Conservation (phyloP, 2,888 invertebrate genomes). For the Torymus aiolomorphi region DNA sequence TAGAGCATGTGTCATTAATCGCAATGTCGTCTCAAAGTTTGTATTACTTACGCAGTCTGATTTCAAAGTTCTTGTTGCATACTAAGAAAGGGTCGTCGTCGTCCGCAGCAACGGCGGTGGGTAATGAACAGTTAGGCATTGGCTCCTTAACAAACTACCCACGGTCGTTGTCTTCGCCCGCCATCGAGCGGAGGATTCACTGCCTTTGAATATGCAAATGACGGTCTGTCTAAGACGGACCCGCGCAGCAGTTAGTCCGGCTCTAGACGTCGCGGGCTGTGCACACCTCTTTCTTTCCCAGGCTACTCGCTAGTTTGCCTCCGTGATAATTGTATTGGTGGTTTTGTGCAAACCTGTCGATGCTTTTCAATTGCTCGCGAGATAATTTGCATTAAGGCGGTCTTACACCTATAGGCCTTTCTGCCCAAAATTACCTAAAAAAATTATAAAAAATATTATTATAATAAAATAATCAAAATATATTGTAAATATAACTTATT, state of each 20-base stretch:
- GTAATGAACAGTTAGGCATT: constrained; percentile 68
- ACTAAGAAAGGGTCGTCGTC: constrained; percentile 59
- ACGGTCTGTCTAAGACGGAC: constrained; percentile 65
- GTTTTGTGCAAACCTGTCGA: constrained; percentile 1
- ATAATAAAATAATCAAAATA: too few relatives aligned
- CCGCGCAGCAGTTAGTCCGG: too few relatives aligned
- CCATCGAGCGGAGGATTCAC: constrained; percentile 67
- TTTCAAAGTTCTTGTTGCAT: constrained; percentile 62
- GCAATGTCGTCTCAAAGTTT: constrained; percentile 45
- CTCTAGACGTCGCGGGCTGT: too few relatives aligned
- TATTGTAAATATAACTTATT: too few relatives aligned
- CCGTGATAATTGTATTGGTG: not conserved
- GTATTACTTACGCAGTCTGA: constrained; percentile 59
- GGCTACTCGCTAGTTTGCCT: not conserved
- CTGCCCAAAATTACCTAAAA: too few relatives aligned
- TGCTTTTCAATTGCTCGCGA: not conserved
- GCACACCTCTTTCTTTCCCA: not conserved
- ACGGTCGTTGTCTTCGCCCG: constrained; percentile 54
- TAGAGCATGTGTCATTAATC: constrained; percentile 19
- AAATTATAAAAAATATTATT: too few relatives aligned
- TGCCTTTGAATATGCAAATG: constrained; percentile 70
- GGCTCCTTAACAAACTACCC: constrained; percentile 63
- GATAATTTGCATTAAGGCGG: not conserved
- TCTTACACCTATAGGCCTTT: too few relatives aligned
- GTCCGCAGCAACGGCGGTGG: constrained; percentile 41